Percentiles rank a stretch among this genome's conserved stretches.
Evolutionary conservation across 2,888 invertebrate species (phyloP).

Genomic region (Pterostichus niger): DNA sequence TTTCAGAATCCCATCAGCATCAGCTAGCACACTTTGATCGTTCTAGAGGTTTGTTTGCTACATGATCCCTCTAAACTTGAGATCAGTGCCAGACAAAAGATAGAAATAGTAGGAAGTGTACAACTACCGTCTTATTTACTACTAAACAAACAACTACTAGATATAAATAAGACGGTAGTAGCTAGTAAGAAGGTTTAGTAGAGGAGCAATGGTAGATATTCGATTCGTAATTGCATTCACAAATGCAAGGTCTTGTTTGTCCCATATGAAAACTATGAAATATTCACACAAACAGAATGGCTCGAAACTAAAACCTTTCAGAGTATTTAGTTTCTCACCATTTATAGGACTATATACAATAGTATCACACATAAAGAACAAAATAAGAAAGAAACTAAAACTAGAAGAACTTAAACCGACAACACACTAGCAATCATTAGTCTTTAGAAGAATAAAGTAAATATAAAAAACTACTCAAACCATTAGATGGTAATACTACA

Average conservation of each 20-base stretch:
- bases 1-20: slow-evolving; percentile 1
- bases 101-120: slow-evolving; percentile 37
- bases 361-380: slow-evolving; percentile 9
- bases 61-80: slow-evolving; percentile 44
- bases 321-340: slow-evolving; percentile 20
- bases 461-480: slow-evolving; percentile 6
- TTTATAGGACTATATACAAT: slow-evolving; percentile 14
- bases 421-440: slow-evolving; percentile 31
- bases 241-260: slow-evolving; percentile 73
- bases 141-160: not conserved
- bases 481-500: not conserved
- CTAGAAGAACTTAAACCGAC: slow-evolving; percentile 19
- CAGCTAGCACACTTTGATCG: slow-evolving; percentile 1
- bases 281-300: slow-evolving; percentile 32
- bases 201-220: slow-evolving; percentile 29
- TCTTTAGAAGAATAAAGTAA: not conserved
- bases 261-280: slow-evolving; percentile 5
- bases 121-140: not conserved
- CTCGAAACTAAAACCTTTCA: slow-evolving; percentile 8
- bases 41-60: slow-evolving; percentile 11
- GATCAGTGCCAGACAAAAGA: slow-evolving; percentile 52
- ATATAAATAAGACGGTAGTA: not conserved
- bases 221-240: slow-evolving; percentile 75
- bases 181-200: not conserved
- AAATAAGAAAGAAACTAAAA: slow-evolving; percentile 17